Conservation (phyloP, 2,797 vertebrate genomes). For the Delichon dasypus region DNA sequence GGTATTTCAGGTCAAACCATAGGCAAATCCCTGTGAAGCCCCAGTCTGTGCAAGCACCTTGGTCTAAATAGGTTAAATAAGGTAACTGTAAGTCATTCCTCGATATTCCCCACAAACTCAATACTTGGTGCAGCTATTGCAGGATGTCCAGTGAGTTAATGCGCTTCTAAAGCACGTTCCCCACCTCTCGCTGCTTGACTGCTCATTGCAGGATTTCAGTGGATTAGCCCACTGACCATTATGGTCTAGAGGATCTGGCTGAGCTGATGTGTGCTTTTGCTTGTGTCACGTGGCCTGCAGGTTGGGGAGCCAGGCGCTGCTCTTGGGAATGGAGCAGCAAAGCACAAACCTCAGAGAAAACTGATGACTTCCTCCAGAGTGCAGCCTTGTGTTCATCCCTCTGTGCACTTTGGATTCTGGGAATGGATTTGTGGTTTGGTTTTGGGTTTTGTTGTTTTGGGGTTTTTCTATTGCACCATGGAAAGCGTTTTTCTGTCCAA, state of each 20-base stretch:
- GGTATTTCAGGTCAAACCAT: not conserved
- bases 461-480: not conserved
- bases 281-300: not conserved
- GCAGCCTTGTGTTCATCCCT: not conserved
- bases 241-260: not conserved
- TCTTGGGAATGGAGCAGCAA: not conserved
- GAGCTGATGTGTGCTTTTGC: not conserved
- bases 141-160: not conserved
- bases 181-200: not conserved
- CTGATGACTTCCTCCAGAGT: not conserved
- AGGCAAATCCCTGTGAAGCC: not conserved
- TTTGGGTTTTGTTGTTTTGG: not conserved
- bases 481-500: not conserved
- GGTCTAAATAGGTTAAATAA: not conserved
- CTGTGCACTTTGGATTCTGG: not conserved
- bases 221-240: not conserved
- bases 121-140: not conserved
- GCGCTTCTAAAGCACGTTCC: not conserved
- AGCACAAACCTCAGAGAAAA: not conserved
- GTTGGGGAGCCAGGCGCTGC: not conserved
- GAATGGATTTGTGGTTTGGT: not conserved
- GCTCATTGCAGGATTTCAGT: not conserved
- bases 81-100: not conserved
- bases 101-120: accelerated
- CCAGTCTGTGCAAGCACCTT: not conserved